Conservation (phyloP, 2,888 invertebrate genomes). For the Elegia similella region DNA sequence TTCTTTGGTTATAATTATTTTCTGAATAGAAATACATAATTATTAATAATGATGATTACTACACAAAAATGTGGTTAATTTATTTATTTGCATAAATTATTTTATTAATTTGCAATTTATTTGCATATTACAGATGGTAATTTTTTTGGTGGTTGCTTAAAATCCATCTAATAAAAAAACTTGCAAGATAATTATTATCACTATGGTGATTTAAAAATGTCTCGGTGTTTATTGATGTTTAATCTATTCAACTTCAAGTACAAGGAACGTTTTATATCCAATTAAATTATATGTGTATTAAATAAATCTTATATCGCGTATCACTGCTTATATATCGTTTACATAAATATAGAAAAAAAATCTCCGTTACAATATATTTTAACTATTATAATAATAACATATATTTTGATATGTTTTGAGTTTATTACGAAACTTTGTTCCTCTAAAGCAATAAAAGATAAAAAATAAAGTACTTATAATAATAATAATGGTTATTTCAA, state of each 20-base stretch:
- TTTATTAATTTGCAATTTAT: too few relatives aligned
- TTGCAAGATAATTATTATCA: background rate
- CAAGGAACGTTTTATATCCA: conserved; percentile 29
- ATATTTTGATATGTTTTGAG: too few relatives aligned
- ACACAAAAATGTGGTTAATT: too few relatives aligned
- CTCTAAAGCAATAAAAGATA: background rate
- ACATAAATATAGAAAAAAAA: conserved; percentile 30
- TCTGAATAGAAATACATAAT: background rate
- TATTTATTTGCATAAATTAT: too few relatives aligned
- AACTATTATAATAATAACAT: background rate
- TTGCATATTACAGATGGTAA: too few relatives aligned
- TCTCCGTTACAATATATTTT: background rate
- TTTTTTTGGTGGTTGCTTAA: too few relatives aligned
- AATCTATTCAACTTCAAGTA: conserved; percentile 25
- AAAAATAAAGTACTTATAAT: background rate
- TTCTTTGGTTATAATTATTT: background rate
- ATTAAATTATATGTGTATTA: conserved; percentile 28
- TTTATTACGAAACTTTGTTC: too few relatives aligned
- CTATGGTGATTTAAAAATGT: background rate
- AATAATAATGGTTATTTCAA: conserved; percentile 6
- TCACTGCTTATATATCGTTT: conserved; percentile 40
- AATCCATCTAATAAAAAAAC: too few relatives aligned
- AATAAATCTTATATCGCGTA: conserved; percentile 28
- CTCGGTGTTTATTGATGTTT: conserved; percentile 18
- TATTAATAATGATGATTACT: background rate